Base-by-base conservation (phyloP, 2,113 vertebrate species). In the Platichthys flesus region DNA sequence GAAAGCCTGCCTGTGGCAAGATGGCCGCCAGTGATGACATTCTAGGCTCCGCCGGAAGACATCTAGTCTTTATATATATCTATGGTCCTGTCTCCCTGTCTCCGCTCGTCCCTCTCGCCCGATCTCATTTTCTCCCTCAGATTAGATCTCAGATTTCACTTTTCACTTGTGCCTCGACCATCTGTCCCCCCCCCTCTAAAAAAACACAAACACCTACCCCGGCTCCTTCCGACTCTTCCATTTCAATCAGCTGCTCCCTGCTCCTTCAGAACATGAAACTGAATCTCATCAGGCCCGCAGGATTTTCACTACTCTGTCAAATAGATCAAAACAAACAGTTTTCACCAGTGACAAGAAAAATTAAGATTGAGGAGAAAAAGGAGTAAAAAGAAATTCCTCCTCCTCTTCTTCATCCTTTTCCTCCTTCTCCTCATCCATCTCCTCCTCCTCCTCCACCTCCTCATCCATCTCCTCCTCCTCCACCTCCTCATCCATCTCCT, bases 71-170 rank as follows among this genome's bases (percentile, higher is more conserved):
- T n/a, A n/a, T n/a, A n/a, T n/a, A n/a, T n/a, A n/a, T n/a, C n/a
- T n/a, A n/a, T 26, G 2, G 26, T 26, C 26, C 26, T 26, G 26
- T 63, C 37, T 68, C 45, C 63, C 58, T 37, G 45, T 26, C 45
- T 40, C 28, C 37, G 47, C 1, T 65, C 21, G 24, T 66, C 55
- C 40, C 16, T 54, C 23, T 40, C 66, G 4, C 49, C 24, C 35
- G 0, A 1, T 68, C 65, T 67, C 23, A 66, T 81, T 74, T 42
- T 63, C 40, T 73, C 24, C 35, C 20, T 75, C 9, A 9, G 67
- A 85, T 80, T 81, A 67, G 21, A 71, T 67, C 58, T 51, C 23
- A 78, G 60, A 62, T 58, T 61, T 74, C 63, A 4, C 60, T 59
- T 61, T 62, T 72, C 23, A 23, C 23, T 23, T 23, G 1, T 23